phyloP scores from a whole-genome alignment of 2,797 vertebrate genomes.

The Neostethus bicornis region DNA sequence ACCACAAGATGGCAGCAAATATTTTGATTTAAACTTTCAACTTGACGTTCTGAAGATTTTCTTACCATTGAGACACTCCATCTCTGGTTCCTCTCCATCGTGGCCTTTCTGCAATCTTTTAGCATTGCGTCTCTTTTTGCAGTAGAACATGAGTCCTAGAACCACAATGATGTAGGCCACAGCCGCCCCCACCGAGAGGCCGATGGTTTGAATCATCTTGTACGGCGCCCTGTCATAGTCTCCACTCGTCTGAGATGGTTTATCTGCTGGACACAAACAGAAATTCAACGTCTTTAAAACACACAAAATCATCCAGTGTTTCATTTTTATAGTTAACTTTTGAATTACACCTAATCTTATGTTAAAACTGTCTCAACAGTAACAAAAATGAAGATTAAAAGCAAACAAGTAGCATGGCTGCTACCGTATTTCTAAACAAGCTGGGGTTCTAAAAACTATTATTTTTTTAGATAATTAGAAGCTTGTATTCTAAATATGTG shows the following conservation, averaged over 20 bases:
- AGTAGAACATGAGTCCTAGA: slow-evolving; percentile 99
- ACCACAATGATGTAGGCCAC: slow-evolving; percentile 98
- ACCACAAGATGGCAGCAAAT: slow-evolving; percentile 64
- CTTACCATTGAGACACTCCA: slow-evolving; percentile 95
- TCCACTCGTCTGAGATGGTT: no score
- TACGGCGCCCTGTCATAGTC: slow-evolving; percentile 87
- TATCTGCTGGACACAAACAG: slow-evolving; percentile 78
- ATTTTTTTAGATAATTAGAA: no score
- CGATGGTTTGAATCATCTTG: slow-evolving; percentile 99
- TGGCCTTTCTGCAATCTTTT: slow-evolving; percentile 90
- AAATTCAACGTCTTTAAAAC: not conserved
- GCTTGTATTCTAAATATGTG: no score
- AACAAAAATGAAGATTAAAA: no score
- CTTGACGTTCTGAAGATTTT: not conserved
- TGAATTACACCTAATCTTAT: no score
- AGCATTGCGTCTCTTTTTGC: slow-evolving; percentile 94
- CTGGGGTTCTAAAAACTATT: no score
- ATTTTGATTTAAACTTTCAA: not conserved
- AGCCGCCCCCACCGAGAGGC: slow-evolving; percentile 93
- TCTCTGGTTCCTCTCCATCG: slow-evolving; percentile 93
- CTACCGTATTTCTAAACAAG: no score
- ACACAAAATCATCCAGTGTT: no score
- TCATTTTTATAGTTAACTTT: no score
- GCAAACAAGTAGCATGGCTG: no score
- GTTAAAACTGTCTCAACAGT: no score